phyloP scores from a whole-genome alignment of 2,888 invertebrate genomes.

The Folsomia manolachei region DNA sequence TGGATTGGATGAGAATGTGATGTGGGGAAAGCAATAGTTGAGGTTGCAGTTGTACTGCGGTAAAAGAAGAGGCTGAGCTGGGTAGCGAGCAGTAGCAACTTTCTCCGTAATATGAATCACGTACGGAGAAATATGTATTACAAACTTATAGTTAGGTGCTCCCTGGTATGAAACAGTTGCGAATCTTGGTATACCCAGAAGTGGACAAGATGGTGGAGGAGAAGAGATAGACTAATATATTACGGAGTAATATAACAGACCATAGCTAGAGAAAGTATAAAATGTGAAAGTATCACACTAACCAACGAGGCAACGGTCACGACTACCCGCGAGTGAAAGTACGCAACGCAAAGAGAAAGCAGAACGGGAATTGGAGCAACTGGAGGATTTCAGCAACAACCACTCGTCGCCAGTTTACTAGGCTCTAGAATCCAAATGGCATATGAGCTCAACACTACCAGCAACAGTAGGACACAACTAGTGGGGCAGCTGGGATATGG shows the following conservation, averaged over 20 bases:
- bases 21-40: neutral
- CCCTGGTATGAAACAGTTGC: neutral
- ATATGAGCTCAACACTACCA: too few species aligned
- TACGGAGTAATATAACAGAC: neutral
- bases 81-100: too few species aligned
- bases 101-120: neutral
- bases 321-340: neutral
- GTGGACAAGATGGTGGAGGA: neutral
- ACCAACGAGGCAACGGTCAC: neutral
- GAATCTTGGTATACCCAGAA: neutral
- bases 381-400: neutral
- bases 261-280: too few species aligned
- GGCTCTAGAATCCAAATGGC: too few species aligned
- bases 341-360: neutral
- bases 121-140: neutral
- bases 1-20: neutral
- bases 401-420: too few species aligned
- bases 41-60: slow-evolving; percentile 28
- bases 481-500: too few species aligned
- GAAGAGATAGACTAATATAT: too few species aligned
- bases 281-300: neutral
- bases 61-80: slow-evolving; percentile 6
- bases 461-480: too few species aligned
- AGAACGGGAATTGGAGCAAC: too few species aligned
- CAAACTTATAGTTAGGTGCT: neutral